These are phyloP conservation scores for Muraenolepis orangiensis DNA, from an alignment of 2,797 vertebrate genomes.

Conservation along the genomic window DNA sequence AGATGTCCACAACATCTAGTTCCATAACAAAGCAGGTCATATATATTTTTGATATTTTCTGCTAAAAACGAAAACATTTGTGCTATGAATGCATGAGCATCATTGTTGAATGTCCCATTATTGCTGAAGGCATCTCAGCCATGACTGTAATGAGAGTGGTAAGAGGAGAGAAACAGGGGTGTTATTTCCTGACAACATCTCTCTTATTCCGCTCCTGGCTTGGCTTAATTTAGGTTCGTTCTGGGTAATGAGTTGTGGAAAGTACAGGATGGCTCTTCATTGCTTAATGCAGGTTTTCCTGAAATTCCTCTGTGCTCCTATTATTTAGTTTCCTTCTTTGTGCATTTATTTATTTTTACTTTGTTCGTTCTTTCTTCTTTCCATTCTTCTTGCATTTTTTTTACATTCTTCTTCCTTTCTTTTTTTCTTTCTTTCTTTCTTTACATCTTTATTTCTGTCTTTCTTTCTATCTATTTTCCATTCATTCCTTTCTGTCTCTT, in stretches of 20 bases:
- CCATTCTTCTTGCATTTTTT: background rate
- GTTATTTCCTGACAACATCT: background rate
- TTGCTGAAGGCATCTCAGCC: background rate
- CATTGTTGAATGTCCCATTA: background rate
- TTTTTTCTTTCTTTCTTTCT: background rate
- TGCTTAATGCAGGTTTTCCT: background rate
- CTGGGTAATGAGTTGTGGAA: background rate
- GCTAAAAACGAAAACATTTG: background rate
- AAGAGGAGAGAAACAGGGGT: background rate
- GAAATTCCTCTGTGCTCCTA: background rate
- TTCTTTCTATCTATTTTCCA: background rate
- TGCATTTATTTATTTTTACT: background rate
- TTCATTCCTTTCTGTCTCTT: too few species aligned
- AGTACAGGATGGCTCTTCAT: background rate
- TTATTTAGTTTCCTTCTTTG: background rate
- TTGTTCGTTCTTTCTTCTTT: background rate
- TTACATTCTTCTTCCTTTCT: background rate
- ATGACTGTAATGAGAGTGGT: background rate
- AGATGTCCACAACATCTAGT: background rate
- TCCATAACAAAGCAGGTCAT: background rate
- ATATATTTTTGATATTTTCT: background rate
- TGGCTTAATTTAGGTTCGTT: background rate
- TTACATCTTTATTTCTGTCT: background rate
- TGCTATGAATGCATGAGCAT: background rate
- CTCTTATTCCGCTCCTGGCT: background rate